phyloP scores from a whole-genome alignment of 2,797 vertebrate species.

The Periparus ater region DNA sequence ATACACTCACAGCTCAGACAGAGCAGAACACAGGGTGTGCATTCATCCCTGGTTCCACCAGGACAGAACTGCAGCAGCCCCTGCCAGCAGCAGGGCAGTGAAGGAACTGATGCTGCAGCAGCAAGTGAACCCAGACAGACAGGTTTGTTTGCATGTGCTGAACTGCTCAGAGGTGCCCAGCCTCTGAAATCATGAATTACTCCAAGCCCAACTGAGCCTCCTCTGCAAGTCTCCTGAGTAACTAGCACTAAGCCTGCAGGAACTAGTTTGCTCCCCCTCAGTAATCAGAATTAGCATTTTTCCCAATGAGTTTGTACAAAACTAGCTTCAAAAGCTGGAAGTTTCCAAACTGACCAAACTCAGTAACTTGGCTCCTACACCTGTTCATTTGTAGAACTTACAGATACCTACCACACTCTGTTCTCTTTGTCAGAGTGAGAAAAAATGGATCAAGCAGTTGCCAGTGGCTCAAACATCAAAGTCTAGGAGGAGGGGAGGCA shows the following conservation, averaged over 20 bases:
- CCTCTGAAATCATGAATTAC: not conserved
- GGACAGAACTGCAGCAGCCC: not conserved
- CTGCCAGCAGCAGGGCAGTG: not conserved
- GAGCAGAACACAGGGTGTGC: not conserved
- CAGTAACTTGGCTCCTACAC: not conserved
- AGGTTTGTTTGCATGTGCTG: not conserved
- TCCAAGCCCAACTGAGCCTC: not conserved
- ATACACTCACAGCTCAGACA: fast-evolving
- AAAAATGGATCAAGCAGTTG: not conserved
- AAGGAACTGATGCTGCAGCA: not conserved
- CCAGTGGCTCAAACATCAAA: not conserved
- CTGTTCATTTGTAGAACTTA: not conserved
- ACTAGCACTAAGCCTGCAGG: not conserved
- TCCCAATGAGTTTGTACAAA: not conserved
- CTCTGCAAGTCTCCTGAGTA: not conserved
- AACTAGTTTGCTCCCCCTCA: fast-evolving
- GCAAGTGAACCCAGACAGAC: not conserved
- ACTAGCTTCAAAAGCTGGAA: not conserved
- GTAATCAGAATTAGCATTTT: not conserved
- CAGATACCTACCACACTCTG: not conserved
- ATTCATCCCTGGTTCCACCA: not conserved
- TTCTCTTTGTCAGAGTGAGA: not conserved
- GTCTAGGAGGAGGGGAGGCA: not conserved
- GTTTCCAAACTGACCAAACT: not conserved
- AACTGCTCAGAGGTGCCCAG: not conserved